These are phyloP conservation scores for Meteorus sp. DNA, from an alignment of 1,140 invertebrate species.

Conservation along the genomic window DNA sequence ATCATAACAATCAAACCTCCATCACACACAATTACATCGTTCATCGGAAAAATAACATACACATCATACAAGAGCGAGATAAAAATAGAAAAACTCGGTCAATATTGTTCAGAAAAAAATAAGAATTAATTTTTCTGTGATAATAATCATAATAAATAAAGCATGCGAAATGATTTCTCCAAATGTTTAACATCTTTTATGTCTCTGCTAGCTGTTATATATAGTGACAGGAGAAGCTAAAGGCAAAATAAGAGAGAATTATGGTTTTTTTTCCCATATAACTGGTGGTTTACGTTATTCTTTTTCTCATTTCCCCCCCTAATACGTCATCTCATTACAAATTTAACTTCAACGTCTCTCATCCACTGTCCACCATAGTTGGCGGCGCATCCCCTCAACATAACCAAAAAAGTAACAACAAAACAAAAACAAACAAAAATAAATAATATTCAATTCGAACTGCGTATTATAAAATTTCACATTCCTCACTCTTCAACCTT, in stretches of 20 bases:
- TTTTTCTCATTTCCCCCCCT: background rate
- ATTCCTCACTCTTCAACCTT: conserved; percentile 16
- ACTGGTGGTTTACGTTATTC: background rate
- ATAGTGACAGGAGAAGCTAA: conserved; percentile 61
- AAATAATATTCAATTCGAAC: conserved; percentile 23
- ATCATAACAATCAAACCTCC: no score
- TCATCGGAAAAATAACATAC: no score
- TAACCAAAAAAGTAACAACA: no score
- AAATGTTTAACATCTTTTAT: no score
- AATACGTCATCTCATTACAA: no score
- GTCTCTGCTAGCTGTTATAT: conserved; percentile 57
- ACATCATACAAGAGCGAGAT: no score
- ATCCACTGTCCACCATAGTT: background rate
- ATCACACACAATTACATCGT: no score
- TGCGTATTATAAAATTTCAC: conserved; percentile 22
- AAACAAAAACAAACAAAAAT: no score
- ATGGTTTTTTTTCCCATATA: conserved; percentile 40
- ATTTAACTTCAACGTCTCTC: background rate
- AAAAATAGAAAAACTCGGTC: no score
- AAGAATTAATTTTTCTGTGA: no score
- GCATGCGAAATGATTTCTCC: conserved; percentile 57
- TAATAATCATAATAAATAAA: conserved; percentile 21
- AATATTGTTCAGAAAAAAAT: no score
- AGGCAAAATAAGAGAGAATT: conserved; percentile 56
- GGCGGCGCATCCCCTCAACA: no score